phyloP scores from a whole-genome alignment of 2,113 vertebrate species.

The Bubo blakistoni region DNA sequence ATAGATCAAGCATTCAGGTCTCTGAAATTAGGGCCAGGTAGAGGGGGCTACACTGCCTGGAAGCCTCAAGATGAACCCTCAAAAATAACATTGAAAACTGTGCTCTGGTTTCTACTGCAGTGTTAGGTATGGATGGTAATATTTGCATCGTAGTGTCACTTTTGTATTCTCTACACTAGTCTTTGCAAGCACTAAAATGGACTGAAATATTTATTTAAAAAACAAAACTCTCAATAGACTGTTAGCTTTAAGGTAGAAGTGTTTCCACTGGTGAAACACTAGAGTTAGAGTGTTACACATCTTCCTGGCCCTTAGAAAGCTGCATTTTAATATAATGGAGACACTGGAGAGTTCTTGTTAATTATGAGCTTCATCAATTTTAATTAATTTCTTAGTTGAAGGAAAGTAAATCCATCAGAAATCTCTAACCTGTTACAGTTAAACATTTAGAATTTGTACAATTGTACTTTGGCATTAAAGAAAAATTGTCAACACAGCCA shows the following conservation, averaged over 20 bases:
- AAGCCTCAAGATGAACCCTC: neutral
- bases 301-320: neutral
- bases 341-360: neutral
- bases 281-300: neutral
- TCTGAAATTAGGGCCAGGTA: neutral
- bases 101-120: neutral
- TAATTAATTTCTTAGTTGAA: neutral
- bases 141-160: neutral
- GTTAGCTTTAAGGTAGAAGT: neutral
- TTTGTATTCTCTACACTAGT: neutral
- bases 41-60: neutral
- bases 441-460: neutral
- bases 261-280: neutral
- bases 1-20: neutral
- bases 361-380: neutral
- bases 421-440: neutral
- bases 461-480: neutral
- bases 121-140: neutral
- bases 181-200: neutral
- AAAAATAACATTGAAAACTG: neutral
- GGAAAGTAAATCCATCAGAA: neutral
- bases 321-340: neutral
- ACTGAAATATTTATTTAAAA: neutral
- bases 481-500: neutral
- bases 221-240: neutral